Conservation (phyloP, 2,797 vertebrate genomes). For the Carapus acus region DNA sequence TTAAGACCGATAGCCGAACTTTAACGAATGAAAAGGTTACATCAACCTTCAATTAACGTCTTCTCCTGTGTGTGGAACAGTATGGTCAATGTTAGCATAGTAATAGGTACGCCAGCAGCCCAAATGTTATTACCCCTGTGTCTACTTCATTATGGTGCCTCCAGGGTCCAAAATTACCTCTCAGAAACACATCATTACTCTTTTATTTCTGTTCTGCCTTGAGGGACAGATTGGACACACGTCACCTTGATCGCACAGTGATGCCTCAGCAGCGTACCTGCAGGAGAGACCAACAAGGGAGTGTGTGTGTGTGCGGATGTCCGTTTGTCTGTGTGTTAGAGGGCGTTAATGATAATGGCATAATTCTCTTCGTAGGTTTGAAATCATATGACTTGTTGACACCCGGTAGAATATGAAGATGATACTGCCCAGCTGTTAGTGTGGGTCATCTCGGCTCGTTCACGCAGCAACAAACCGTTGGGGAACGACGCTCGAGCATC, state of each 20-base stretch:
- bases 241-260: conserved; percentile 44
- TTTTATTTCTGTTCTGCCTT: conserved; percentile 53
- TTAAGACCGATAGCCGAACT: conserved; percentile 67
- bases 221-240: conserved; percentile 47
- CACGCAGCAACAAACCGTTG: conserved; percentile 36
- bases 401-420: conserved; percentile 6
- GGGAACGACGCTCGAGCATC: conserved; percentile 47
- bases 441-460: conserved; percentile 20
- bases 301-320: no score
- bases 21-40: conserved; percentile 62
- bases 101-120: conserved; percentile 42
- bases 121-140: conserved; percentile 48
- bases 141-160: conserved; percentile 62
- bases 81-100: conserved; percentile 48
- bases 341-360: neutral
- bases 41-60: conserved; percentile 67
- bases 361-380: conserved; percentile 1
- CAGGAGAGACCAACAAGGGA: conserved; percentile 8
- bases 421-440: conserved; percentile 32
- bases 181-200: conserved; percentile 66
- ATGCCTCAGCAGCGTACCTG: conserved; percentile 20
- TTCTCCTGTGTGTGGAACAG: conserved; percentile 22
- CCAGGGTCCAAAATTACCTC: conserved; percentile 61
- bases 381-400: neutral
- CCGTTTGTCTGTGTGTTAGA: conserved; percentile 12